Percentiles rank a stretch among this genome's conserved stretches.
phyloP scores from a whole-genome alignment of 2,113 vertebrate genomes.

The Caretta caretta region DNA sequence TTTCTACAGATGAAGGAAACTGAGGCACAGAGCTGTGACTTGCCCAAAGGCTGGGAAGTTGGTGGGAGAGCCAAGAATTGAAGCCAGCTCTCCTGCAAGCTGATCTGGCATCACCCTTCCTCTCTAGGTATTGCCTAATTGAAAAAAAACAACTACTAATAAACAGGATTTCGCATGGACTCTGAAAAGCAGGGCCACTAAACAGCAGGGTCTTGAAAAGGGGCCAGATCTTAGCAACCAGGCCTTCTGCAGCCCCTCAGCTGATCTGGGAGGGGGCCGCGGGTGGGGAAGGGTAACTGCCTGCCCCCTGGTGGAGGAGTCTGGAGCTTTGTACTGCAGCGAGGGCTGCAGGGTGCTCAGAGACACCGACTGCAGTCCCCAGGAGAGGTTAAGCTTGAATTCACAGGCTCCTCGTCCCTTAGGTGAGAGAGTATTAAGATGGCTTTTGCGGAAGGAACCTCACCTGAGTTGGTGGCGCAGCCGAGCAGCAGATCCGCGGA shows the following conservation, averaged over 20 bases:
- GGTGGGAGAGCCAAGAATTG: neutral
- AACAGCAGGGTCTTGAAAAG: neutral
- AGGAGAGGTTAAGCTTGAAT: neutral
- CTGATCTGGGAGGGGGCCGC: neutral
- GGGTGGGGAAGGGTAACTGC: too few species aligned
- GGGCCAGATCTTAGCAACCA: neutral
- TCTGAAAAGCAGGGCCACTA: neutral
- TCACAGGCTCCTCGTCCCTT: neutral
- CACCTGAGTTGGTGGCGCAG: too few species aligned
- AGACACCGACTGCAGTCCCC: too few species aligned
- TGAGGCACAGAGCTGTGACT: neutral
- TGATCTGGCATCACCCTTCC: neutral
- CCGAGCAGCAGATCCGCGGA: neutral
- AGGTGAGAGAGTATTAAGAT: neutral
- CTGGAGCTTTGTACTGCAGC: neutral
- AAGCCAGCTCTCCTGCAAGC: neutral
- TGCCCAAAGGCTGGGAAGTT: neutral
- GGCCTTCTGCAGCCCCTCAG: neutral
- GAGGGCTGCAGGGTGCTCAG: neutral
- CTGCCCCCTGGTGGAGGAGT: neutral
- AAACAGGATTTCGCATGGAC: neutral
- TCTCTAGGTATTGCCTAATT: neutral
- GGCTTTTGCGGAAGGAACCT: too few species aligned
- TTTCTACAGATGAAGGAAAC: neutral
- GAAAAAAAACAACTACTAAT: neutral